Evolutionary conservation across 2,797 vertebrate species (phyloP), one percentile per base, ranked within the genome.

Genomic region (Chaetophractus vellerosus): DNA sequence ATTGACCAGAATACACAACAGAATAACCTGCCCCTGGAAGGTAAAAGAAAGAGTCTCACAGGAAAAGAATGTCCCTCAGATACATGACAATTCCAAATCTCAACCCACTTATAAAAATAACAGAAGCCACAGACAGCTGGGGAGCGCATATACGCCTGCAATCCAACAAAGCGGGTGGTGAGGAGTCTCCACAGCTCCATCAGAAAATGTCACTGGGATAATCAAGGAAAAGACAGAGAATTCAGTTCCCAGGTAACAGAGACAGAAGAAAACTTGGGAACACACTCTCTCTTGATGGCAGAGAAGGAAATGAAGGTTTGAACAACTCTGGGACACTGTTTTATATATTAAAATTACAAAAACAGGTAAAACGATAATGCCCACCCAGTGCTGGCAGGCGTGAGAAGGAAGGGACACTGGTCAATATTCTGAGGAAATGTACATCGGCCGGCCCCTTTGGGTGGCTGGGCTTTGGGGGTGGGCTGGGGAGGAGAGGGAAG

Each of bases 121-220:
- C 24, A 55, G 31, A 50, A 5, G 5, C 0, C 0, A 5, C 26
- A 33, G 15, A 55, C 0, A 21, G 7, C 24, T 14, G 64, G 16
- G 23, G 36, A 11, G 48, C 33, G 24, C 84, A 33, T 7, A 9
- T 21, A 4, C 33, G 52, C 1, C 28, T 57, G 21, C 12, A 23
- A n/a, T 28, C 1, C 76, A 45, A 83, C 28, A 9, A 50, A 52
- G 45, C 19, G 45, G 45, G 26, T 38, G 6, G 38, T 4, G 15
- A 33, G 26, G 9, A 1, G 15, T n/a, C 31, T 63, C 31, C 19
- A 48, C 6, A 68, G 57, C 61, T 38, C 7, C 10, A 31, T n/a
- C 31, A 33, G 76, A 2, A 3, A 66, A n/a, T 3, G 21, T 18
- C 41, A 19, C 23, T 19, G 26, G 31, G 38, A 6, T 10, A 57